Evolutionary conservation across 2,888 invertebrate species (phyloP), one percentile per base, ranked within the genome.

Genomic region (Cantharis flavilabris): DNA sequence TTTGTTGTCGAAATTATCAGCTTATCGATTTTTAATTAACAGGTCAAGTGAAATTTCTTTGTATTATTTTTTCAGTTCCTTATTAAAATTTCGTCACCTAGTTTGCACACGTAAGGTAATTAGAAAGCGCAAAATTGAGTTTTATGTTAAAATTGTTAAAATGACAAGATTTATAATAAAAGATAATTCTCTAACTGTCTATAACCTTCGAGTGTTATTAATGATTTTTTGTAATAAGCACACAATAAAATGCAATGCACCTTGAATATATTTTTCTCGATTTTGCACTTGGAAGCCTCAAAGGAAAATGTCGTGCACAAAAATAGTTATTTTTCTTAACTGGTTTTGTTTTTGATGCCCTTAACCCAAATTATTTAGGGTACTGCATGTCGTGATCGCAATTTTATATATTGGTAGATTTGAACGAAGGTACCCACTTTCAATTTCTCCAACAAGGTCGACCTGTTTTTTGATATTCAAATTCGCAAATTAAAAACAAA

Each of bases 291-390:
- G 49, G 49, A 49, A 49, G 49, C 49, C n/a, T 49, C 49, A 49
- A 49, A 49, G 49, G 49, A 49, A 49, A 49, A 49, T 71, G 71
- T 71, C 71, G 71, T 71, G 71, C 64, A 23, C 64, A 64, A 71
- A 71, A 71, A 30, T 71, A 49, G 49, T 71, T 64, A 63, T 67
- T 69, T 69, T 69, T 33, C 69, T 49, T 30, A 70, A 73, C 69
- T 73, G 62, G 69, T 73, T 73, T 73, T 73, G 23, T 70, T 75
- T 71, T 65, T 18, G 71, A 67, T 69, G 75, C 75, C 75, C 75
- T 75, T 75, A 75, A 75, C 75, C 75, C 62, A 75, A 75, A 75
- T 75, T 26, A 26, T 26, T 64, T 72, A 26, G 65, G 65, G 65
- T 67, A 26, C 20, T 67, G 65, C 65, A 67, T 67, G 26, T 67